Evolutionary conservation across 64 coral and sea anemone genomes (phyloP), one percentile per base, ranked within the genome.

Genomic region (Acropora yongei): DNA sequence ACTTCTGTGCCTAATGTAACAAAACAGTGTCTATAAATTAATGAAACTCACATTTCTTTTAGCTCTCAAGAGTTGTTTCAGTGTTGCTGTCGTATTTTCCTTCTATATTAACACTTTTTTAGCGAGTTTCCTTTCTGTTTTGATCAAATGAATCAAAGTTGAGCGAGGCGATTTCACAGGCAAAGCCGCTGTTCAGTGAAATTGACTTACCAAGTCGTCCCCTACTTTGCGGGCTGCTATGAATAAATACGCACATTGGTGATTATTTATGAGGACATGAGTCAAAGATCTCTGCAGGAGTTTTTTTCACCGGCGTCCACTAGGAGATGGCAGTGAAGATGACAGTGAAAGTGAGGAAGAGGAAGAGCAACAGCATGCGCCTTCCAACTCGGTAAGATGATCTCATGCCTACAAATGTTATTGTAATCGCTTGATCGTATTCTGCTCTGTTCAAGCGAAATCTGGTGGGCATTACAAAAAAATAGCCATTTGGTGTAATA

Each of bases 401-500:
- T 67, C 63, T 67, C 63, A 67, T 14, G 5, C 10, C 63, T 67
- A 67, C 63, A 67, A 67, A 67, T 67, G 63, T 67, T 67, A 67
- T 67, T 67, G 63, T 55, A 55, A 53, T 53, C 50, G 50, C 50
- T 53, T 53, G 50, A 53, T 53, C 9, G 50, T 67, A 67, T 67
- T 67, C 63, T 67, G 63, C 63, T 71, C 67, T 71, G 17, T 71
- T 71, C 67, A 71, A 71, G 67, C 67, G 18, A 71, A 71, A 71
- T 71, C 67, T 71, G 67, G 3, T n/a, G 3, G 67, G 67, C 67
- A 71, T 71, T 71, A 71, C 67, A 71, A 71, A 17, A 71, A 71
- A 71, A 71, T 71, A 71, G 67, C 67, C 67, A 71, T 19, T 71
- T 71, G 67, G 67, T 71, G 67, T 71, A 71, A 71, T 71, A 71